Evolutionary conservation across 2,888 invertebrate genomes (phyloP), one percentile per base, ranked within the genome.

Genomic region (Torymus tubicola): DNA sequence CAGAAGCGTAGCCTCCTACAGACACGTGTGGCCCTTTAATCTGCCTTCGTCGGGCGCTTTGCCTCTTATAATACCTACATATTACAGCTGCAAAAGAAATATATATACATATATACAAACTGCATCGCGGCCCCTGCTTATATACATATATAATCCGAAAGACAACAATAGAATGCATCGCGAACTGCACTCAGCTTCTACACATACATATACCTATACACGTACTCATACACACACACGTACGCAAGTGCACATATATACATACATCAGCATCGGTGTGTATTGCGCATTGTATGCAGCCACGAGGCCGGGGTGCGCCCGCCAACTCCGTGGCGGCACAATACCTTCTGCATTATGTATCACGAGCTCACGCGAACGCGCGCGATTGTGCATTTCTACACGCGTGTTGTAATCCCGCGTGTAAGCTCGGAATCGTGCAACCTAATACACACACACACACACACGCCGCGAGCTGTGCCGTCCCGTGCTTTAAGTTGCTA

Each of bases 301-400:
- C 85, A 1, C 50, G 14, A 3, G 31, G 55, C 24, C 68, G 72
- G 63, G 78, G 85, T 58, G 73, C 70, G 70, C 77, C 80, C 18
- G 14, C 13, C 10, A 24, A 24, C 24, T 24, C 24, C 24, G 24
- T 24, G 24, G 24, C 24, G 24, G 24, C 85, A 89, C 89, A 89
- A 89, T 89, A 86, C 87, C 88, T 88, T 71, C 86, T 89, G 89
- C 88, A 89, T 89, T 89, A 89, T 89, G 88, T 88, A 89, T 89
- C 86, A 86, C 85, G 82, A 83, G 84, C 84, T 21, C 52, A 42
- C 31, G 12, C n/a, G 14, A 21, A 16, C 77, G 14, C 13, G n/a
- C n/a, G 16, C 31, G 24, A 24, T 24, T 24, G 24, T 24, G 24
- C 12, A 84, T 85, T 85, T 85, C 60, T 63, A 58, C 18, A 12